phyloP scores from a whole-genome alignment of 1,140 invertebrate species.

The Acromyrmex heyeri region DNA sequence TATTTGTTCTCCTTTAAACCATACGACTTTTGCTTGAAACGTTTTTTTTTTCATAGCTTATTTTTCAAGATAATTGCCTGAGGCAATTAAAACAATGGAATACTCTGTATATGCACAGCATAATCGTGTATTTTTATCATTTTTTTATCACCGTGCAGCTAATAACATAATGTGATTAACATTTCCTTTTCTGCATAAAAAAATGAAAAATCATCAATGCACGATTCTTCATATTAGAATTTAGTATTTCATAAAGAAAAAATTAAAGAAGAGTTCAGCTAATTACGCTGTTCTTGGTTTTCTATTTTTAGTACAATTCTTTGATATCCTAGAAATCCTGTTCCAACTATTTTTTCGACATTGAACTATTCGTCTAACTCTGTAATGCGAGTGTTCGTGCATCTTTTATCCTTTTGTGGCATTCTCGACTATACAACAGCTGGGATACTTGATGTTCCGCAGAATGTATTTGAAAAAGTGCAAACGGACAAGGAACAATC shows the following conservation, averaged over 20 bases:
- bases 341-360: background rate
- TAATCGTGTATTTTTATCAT: background rate
- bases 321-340: background rate
- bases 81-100: too few species aligned
- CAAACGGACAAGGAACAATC: background rate
- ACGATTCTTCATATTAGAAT: background rate
- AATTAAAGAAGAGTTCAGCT: background rate
- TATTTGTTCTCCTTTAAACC: too few species aligned
- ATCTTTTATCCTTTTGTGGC: background rate
- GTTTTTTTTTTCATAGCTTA: too few species aligned
- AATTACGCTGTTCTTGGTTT: background rate
- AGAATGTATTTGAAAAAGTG: background rate
- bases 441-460: background rate
- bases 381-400: background rate
- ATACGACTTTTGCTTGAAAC: too few species aligned
- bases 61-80: too few species aligned
- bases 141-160: background rate
- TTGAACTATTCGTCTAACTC: too few species aligned
- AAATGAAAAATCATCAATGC: background rate
- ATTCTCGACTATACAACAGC: background rate
- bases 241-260: background rate
- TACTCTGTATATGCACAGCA: too few species aligned
- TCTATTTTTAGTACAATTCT: background rate
- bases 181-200: background rate
- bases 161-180: background rate